phyloP scores from a whole-genome alignment of 2,797 vertebrate genomes.

The Pangasius krempfi region DNA sequence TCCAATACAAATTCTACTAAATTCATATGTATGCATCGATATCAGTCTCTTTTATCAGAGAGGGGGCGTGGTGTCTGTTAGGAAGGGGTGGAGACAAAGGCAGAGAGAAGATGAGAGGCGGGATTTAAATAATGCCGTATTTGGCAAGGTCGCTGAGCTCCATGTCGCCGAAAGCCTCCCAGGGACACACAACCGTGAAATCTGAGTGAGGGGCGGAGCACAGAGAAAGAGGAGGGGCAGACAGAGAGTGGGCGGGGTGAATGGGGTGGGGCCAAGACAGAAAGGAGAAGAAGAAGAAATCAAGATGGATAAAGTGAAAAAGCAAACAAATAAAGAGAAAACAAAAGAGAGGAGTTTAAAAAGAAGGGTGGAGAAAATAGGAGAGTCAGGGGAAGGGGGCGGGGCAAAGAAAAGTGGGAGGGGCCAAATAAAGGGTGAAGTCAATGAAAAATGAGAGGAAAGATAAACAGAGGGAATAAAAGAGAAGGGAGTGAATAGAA shows the following conservation, averaged over 20 bases:
- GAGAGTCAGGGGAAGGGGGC: not conserved
- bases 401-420: not conserved
- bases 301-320: not conserved
- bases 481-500: not conserved
- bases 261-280: not conserved
- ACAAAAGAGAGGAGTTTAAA: not conserved
- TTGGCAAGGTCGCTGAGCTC: slow-evolving; percentile 85
- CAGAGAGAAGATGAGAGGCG: slow-evolving; percentile 21
- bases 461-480: not conserved
- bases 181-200: slow-evolving; percentile 84
- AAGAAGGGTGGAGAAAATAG: not conserved
- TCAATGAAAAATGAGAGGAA: not conserved
- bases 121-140: slow-evolving; percentile 82
- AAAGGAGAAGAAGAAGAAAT: not conserved
- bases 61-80: not conserved
- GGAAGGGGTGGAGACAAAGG: slow-evolving; percentile 36
- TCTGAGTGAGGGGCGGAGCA: slow-evolving; percentile 60
- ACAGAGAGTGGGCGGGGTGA: not conserved
- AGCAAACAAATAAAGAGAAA: not conserved
- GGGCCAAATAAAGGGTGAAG: not conserved
- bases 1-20: slow-evolving; percentile 64
- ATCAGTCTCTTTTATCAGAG: not conserved
- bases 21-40: not conserved
- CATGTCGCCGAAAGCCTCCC: slow-evolving; percentile 85
- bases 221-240: not conserved